Base-by-base conservation (phyloP, 2,888 invertebrate genomes). In the Microchrysa polita region DNA sequence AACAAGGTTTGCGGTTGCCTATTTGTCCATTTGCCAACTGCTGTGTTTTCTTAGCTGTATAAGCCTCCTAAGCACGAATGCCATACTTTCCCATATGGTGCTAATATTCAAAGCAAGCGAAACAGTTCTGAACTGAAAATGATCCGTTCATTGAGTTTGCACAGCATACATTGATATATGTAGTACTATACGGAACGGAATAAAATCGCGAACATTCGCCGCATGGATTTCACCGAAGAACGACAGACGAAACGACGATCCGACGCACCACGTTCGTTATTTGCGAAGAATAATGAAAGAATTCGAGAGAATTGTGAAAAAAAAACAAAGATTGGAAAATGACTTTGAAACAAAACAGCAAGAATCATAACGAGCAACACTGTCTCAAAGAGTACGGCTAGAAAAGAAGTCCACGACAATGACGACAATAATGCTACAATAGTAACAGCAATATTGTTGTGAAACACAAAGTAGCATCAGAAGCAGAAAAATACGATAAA, bases 401-500 rank as follows among this genome's bases (percentile, higher is more conserved):
- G n/a, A n/a, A n/a, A n/a, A n/a, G n/a, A n/a, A n/a, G 10, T 12
- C 16, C 2, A n/a, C 48, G 12, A 10, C 48, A 48, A 34, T 5
- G 27, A 34, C 7, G 27, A 34, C 27, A 34, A 34, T 7, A 34
- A 34, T 7, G 7, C 27, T 34, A 34, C 27, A 34, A 48, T 48
- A 48, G 48, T n/a, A 48, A 12, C 16, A n/a, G 48, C 27, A 48
- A 48, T 48, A 48, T 4, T 48, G 16, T n/a, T 10, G 48, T 4
- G 16, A 12, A 48, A 48, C 48, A 48, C 16, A n/a, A 48, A 34
- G 12, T n/a, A 10, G 48, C 48, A 42, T 7, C 42, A n/a, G 16
- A 48, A n/a, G 48, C 10, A 48, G 16, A 48, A 48, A 48, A n/a
- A 48, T 48, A 27, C 52, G 18, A 73, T 73, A 73, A 73, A 73